These are phyloP conservation scores for Melipona quadrifasciata DNA, from an alignment of 1,140 invertebrate genomes.

Conservation along the genomic window DNA sequence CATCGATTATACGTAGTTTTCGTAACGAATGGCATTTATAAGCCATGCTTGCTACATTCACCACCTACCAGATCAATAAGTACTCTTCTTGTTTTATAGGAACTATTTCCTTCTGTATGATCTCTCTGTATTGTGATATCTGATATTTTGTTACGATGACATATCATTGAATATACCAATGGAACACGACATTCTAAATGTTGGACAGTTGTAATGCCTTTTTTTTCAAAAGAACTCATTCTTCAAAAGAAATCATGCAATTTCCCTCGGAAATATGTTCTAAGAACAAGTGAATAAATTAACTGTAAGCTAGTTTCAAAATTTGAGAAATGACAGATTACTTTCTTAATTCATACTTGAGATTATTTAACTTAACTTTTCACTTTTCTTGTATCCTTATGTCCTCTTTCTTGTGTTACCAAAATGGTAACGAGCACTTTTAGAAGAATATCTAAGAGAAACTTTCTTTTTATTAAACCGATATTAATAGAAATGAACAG, in stretches of 20 bases:
- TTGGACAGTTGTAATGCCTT: background rate
- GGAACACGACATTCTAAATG: too few relatives aligned
- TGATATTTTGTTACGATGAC: background rate
- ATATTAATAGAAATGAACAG: constrained; percentile 13
- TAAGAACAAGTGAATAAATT: background rate
- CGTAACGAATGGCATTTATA: constrained; percentile 36
- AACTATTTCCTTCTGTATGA: constrained; percentile 29
- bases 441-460: constrained; percentile 3
- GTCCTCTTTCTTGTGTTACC: background rate
- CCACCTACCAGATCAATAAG: constrained; percentile 50
- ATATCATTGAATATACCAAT: background rate
- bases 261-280: background rate
- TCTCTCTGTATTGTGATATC: constrained; percentile 7
- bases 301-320: background rate
- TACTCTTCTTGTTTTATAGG: constrained; percentile 54
- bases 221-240: background rate
- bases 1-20: constrained; percentile 39
- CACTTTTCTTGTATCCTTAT: too few relatives aligned
- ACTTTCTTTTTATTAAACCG: background rate
- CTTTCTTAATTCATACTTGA: background rate
- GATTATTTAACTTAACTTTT: background rate
- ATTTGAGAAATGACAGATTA: background rate
- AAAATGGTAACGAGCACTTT: background rate
- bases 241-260: background rate
- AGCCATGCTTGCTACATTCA: constrained; percentile 37